Percentiles rank a stretch among this genome's conserved stretches.
Conservation (phyloP, 2,888 invertebrate species). For the Agrypnus murinus region DNA sequence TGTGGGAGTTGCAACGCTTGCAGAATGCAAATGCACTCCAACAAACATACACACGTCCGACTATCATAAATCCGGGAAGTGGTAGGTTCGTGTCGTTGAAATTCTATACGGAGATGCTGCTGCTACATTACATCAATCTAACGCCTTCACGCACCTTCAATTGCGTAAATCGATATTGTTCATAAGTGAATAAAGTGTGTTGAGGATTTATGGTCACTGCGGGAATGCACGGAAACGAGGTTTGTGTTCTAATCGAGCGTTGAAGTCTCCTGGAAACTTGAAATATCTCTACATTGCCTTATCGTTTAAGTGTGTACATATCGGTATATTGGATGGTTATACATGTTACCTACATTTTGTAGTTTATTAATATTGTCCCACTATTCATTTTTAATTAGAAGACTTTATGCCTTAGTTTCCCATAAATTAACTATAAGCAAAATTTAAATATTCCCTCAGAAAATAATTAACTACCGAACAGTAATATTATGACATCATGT, state of each 20-base stretch:
- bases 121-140: constrained; percentile 35
- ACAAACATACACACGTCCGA: constrained; percentile 4
- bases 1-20: constrained; percentile 39
- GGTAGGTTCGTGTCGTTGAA: constrained; percentile 11
- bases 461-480: no score
- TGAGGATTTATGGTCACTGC: not conserved
- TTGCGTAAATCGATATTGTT: not conserved
- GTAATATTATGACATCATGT: no score
- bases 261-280: constrained; percentile 21
- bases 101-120: constrained; percentile 16
- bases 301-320: no score
- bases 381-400: no score
- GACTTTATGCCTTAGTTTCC: no score
- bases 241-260: constrained; percentile 12
- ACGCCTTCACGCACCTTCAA: constrained; percentile 26
- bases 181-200: not conserved
- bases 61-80: constrained; percentile 41
- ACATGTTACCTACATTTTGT: no score
- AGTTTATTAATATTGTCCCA: no score
- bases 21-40: constrained; percentile 38
- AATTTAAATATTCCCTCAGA: no score
- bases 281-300: no score
- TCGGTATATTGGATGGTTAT: no score
- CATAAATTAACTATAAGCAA: no score
- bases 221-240: not conserved